phyloP scores from a whole-genome alignment of 2,113 vertebrate species.

The Pterocles orientalis region DNA sequence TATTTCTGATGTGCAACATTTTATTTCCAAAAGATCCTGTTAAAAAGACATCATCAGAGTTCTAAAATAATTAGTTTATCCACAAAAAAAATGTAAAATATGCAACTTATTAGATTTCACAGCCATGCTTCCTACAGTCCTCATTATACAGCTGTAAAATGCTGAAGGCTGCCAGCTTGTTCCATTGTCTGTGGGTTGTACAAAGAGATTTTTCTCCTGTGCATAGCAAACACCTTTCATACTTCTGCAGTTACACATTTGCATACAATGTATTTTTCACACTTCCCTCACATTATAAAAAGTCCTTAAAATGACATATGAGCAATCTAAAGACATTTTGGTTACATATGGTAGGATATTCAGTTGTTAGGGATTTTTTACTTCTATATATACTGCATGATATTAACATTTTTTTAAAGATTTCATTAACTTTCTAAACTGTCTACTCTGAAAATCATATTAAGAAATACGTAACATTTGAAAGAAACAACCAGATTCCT shows the following conservation, averaged over 20 bases:
- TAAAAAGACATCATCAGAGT: background rate
- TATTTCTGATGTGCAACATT: background rate
- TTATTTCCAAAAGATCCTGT: background rate
- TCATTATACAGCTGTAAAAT: slow-evolving; percentile 51
- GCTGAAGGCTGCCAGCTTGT: slow-evolving; percentile 2
- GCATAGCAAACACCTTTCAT: slow-evolving; percentile 37
- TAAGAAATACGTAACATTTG: background rate
- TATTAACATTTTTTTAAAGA: background rate
- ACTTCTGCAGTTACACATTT: slow-evolving; percentile 29
- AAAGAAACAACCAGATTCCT: background rate
- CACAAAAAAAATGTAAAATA: background rate
- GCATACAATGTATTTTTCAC: background rate
- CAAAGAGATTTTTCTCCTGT: background rate
- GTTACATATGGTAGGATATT: background rate
- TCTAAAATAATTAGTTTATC: slow-evolving; percentile 52
- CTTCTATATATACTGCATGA: background rate
- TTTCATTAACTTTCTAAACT: slow-evolving; percentile 26
- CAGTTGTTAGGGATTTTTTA: background rate
- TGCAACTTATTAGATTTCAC: slow-evolving; percentile 52
- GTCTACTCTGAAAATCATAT: background rate
- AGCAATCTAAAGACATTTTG: background rate
- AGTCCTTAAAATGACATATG: background rate
- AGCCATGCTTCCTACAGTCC: slow-evolving; percentile 5
- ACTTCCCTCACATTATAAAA: background rate
- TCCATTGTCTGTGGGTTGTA: background rate